Base-by-base conservation (phyloP, 2,113 vertebrate genomes). In the Pluvianellus socialis region DNA sequence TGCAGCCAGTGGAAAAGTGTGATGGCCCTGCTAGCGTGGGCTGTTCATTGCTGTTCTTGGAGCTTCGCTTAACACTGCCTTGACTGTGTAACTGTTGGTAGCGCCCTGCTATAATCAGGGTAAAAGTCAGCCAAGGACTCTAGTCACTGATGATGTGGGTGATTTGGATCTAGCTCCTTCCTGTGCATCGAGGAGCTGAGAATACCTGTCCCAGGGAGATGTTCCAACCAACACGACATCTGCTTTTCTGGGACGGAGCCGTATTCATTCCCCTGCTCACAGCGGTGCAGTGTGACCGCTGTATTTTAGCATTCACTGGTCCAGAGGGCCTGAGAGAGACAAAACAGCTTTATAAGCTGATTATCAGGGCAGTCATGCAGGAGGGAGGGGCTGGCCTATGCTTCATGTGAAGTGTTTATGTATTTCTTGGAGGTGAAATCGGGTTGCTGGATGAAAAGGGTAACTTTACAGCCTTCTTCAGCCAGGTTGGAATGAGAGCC, bases 391-490 rank as follows among this genome's bases (percentile, higher is more conserved):
- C n/a, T 49, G 58, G 24, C 42, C 50, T 47, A 40, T 24, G n/a
- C 42, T 56, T 56, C 19, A 24, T 6, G 16, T 40, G 30, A 45
- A 72, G 72, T 12, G n/a, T 42, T 30, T 47, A 40, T 2, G 1
- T 62, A 40, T 49, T 65, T 73, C 30, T 73, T 66, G 76, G 59
- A 80, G 24, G n/a, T 6, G 10, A 49, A 35, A 52, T n/a, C 14
- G 44, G 27, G 14, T 44, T 50, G 17, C 68, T 66, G 61, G 52
- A 14, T 81, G 58, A 49, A 65, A 81, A 32, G 42, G 16, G 17
- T 49, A 73, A 35, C 0, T 2, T n/a, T 40, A 14, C n/a, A 0
- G 1, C n/a, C 35, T 17, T 18, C 21, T 50, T 18, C 59, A 74
- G 44, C 59, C 50, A 50, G 76, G 50, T 65, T 26, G 32, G 49